Evolutionary conservation across 2,113 vertebrate genomes (phyloP).

Genomic region (Phylloscopus whistleri): DNA sequence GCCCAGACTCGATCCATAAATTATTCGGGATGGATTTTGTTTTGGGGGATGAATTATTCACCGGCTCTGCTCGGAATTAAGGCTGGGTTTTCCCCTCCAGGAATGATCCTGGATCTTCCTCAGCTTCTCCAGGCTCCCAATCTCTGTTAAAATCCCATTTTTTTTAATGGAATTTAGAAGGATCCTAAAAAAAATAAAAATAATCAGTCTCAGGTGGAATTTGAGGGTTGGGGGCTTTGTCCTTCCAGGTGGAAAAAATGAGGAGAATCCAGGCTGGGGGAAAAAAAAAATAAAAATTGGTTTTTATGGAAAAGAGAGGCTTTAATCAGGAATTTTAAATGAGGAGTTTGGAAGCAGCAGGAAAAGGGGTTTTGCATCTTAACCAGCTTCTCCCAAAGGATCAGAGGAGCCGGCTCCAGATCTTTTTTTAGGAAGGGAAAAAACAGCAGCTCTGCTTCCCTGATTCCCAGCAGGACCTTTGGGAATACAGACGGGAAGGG

Average conservation of each 20-base stretch:
- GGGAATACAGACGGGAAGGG: fast-evolving
- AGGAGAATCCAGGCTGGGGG: neutral
- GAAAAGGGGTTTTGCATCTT: neutral
- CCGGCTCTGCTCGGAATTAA: neutral
- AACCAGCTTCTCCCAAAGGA: neutral
- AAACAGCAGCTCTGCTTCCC: neutral
- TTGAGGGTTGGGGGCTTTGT: neutral
- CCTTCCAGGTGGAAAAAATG: neutral
- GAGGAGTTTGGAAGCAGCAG: neutral
- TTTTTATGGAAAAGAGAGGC: neutral
- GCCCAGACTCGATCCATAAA: slow-evolving; percentile 35
- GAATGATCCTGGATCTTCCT: neutral
- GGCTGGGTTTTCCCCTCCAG: neutral
- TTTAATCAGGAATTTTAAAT: neutral
- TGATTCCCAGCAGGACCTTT: neutral
- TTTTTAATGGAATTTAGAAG: neutral
- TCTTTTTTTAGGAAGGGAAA: neutral
- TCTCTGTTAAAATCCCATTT: neutral
- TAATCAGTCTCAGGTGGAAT: neutral
- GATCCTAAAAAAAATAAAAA: neutral
- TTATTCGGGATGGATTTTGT: neutral
- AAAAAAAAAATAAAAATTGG: neutral
- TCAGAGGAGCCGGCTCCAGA: neutral
- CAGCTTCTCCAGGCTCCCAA: neutral
- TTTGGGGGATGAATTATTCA: slow-evolving; percentile 33